A percentile compares a stretch with the other conserved stretches of the same genome.
phyloP scores from a whole-genome alignment of 1,140 invertebrate species.

The Rhagoletis pomonella region DNA sequence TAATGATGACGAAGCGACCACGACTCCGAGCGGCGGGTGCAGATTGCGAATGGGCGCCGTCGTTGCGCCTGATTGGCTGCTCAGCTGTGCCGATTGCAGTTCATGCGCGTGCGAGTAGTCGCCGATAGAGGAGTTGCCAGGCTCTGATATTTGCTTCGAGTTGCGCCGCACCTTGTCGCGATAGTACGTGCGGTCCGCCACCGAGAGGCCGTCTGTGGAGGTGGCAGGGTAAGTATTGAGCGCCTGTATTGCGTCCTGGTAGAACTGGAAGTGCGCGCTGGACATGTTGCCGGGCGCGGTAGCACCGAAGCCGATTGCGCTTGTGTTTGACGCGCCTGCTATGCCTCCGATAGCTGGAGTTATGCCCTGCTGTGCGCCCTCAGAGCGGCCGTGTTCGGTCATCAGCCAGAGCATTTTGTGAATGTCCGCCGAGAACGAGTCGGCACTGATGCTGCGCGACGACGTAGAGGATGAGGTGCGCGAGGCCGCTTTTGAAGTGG shows the following conservation, averaged over 20 bases:
- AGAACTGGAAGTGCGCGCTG: conserved; percentile 69
- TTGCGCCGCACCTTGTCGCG: conserved; percentile 64
- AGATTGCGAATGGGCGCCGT: conserved; percentile 1
- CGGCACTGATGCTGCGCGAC: conserved; percentile 69
- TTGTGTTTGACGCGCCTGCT: conserved; percentile 59
- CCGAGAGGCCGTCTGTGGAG: conserved; percentile 64
- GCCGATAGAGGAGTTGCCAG: conserved; percentile 55
- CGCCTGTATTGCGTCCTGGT: conserved; percentile 70
- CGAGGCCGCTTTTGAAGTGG: conserved; percentile 56
- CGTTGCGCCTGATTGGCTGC: conserved; percentile 13
- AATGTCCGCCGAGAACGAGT: conserved; percentile 69
- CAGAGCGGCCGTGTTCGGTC: conserved; percentile 65
- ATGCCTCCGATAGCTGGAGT: conserved; percentile 59
- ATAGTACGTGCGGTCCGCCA: conserved; percentile 63
- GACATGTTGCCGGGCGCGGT: conserved; percentile 69
- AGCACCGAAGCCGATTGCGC: conserved; percentile 61
- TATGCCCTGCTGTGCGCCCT: neutral
- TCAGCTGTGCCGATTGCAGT: conserved; percentile 16
- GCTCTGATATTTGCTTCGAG: conserved; percentile 68
- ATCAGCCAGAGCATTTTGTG: conserved; percentile 73
- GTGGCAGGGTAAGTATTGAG: conserved; percentile 61
- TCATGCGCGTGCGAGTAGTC: conserved; percentile 49
- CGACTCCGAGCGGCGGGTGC: conserved; percentile 59
- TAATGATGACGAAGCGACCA: conserved; percentile 58
- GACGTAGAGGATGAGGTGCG: conserved; percentile 70